Percentiles rank a stretch among this genome's conserved stretches.
These are phyloP conservation scores for Drosophila bocqueti DNA, from an alignment of 1,140 invertebrate species.

Conservation along the genomic window DNA sequence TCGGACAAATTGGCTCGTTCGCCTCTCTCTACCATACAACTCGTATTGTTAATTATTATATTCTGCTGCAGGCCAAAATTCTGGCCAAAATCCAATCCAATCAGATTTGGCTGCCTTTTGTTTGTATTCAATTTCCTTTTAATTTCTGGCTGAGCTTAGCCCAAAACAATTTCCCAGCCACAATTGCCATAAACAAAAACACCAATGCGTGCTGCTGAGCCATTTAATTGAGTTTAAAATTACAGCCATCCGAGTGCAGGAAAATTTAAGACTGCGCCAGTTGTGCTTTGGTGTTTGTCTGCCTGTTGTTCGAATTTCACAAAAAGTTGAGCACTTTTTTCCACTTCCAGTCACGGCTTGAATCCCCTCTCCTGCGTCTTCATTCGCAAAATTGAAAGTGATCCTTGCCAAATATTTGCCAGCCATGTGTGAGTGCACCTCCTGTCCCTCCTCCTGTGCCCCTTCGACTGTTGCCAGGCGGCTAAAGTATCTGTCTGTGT, in stretches of 20 bases:
- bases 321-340: constrained; percentile 35
- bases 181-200: constrained; percentile 29
- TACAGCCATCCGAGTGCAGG: constrained; percentile 25
- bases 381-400: constrained; percentile 62
- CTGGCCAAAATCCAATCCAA: constrained; percentile 24
- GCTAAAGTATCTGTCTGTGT: constrained; percentile 44
- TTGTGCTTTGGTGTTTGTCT: not conserved
- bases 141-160: constrained; percentile 48
- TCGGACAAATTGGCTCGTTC: constrained; percentile 43
- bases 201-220: constrained; percentile 5
- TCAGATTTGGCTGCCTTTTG: constrained; percentile 44
- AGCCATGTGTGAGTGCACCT: constrained; percentile 38
- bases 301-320: constrained; percentile 24
- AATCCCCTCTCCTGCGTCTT: not conserved
- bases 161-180: constrained; percentile 38
- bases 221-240: constrained; percentile 72
- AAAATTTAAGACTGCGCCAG: constrained; percentile 25
- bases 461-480: constrained; percentile 46
- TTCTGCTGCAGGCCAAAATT: constrained; percentile 23
- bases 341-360: constrained; percentile 21
- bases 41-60: constrained; percentile 38
- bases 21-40: constrained; percentile 3
- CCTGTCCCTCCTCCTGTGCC: not conserved
- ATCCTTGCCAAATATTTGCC: constrained; percentile 71
- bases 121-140: constrained; percentile 75